phyloP scores from a whole-genome alignment of 2,113 vertebrate species.

The Caloenas nicobarica region DNA sequence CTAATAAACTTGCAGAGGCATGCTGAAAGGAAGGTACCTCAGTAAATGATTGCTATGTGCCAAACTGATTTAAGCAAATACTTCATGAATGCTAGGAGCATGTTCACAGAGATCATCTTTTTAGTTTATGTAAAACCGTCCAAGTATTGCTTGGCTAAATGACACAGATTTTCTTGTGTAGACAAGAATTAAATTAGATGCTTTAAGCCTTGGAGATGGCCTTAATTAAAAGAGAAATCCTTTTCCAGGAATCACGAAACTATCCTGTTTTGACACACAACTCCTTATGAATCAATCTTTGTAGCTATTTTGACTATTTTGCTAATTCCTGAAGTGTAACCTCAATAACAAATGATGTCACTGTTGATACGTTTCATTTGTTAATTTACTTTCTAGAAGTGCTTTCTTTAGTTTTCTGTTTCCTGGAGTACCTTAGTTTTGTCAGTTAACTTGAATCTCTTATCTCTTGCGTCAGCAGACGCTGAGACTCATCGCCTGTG shows the following conservation, averaged over 20 bases:
- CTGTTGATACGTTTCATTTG: neutral
- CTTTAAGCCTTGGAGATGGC: neutral
- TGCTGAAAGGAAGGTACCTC: neutral
- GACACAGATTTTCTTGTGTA: neutral
- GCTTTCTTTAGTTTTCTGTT: neutral
- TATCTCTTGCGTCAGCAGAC: neutral
- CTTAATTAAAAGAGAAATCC: neutral
- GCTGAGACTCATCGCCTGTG: fast-evolving
- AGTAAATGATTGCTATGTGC: neutral
- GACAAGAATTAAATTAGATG: neutral
- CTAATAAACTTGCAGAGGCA: neutral
- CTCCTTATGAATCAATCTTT: neutral
- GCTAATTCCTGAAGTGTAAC: neutral
- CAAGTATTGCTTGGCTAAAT: neutral
- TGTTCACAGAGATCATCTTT: neutral
- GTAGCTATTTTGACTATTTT: neutral
- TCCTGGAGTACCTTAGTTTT: neutral
- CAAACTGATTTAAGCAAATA: neutral
- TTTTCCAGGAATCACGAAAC: neutral
- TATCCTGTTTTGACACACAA: neutral
- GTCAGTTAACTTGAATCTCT: neutral
- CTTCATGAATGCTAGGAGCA: neutral
- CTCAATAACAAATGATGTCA: neutral
- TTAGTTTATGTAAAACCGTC: neutral
- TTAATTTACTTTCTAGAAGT: neutral